Evolutionary conservation across 2,888 invertebrate species (phyloP), one percentile per base, ranked within the genome.

Genomic region (Mythimna impura): DNA sequence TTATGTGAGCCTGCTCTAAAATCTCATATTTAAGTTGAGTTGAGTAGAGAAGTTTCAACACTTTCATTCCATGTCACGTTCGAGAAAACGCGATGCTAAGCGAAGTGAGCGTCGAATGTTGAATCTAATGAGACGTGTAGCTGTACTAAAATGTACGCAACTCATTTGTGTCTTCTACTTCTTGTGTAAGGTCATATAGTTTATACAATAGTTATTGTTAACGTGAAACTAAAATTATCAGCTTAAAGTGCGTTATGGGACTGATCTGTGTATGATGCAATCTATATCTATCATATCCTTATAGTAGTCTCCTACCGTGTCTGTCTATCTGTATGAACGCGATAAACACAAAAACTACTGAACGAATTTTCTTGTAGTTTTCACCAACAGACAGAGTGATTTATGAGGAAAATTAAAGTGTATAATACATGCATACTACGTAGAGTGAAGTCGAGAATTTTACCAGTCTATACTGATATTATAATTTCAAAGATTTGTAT

Each of bases 71-170:
- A n/a, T 69, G 52, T 47, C 55, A 65, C 52, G 60, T 65, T 40
- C 22, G 40, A 14, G 47, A 55, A 55, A 67, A 55, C 9, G 43
- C 30, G 55, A 50, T 22, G 55, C n/a, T 60, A 60, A 69, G 36
- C 58, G 36, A 50, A 61, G 60, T 40, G 43, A 40, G 50, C 30
- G 17, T n/a, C n/a, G n/a, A n/a, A 36, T 57, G 50, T 79, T 61
- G 22, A 34, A 30, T 70, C 43, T 78, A 78, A 78, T 73, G 66
- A 69, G 79, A 66, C 58, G 65, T 65, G 55, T 65, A 74, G 30
- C 30, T 64, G 57, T 55, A 22, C 20, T 68, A 36, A 9, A 58
- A 50, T 57, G n/a, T 8, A 47, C 14, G 47, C 25, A 25, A 30
- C n/a, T 30, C n/a, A 17, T 50, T 20, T 47, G 47, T 47, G 7